Evolutionary conservation across 2,888 invertebrate species (phyloP).

Genomic region (Beris morrisii): DNA sequence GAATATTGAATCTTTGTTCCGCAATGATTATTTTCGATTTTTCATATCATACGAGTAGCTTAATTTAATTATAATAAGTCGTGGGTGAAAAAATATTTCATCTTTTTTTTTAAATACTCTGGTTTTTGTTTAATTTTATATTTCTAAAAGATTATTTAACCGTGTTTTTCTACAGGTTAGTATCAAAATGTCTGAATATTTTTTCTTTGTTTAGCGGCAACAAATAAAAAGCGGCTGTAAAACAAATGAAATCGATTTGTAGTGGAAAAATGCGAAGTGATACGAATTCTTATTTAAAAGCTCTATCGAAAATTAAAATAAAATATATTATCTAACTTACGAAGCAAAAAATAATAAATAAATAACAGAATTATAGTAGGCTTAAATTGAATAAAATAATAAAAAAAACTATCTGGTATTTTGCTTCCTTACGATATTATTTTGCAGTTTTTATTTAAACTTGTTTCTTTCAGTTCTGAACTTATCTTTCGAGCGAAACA

Average conservation of each 20-base stretch:
- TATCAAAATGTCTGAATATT: no score
- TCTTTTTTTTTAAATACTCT: background rate
- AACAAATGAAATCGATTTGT: no score
- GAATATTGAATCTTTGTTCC: background rate
- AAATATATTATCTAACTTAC: slow-evolving; percentile 20
- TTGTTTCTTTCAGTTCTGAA: slow-evolving; percentile 20
- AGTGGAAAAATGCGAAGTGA: no score
- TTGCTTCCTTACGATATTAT: no score
- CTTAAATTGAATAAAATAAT: slow-evolving; percentile 1
- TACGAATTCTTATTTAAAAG: no score
- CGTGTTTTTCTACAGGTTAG: no score
- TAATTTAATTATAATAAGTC: background rate
- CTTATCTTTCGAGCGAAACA: slow-evolving; percentile 1
- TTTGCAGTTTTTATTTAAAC: background rate
- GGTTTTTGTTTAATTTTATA: no score
- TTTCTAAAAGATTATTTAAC: no score
- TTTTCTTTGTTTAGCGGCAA: no score
- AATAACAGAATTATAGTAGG: slow-evolving; percentile 23
- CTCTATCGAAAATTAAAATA: slow-evolving; percentile 9
- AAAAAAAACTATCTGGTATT: no score
- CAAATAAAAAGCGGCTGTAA: no score
- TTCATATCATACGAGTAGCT: background rate
- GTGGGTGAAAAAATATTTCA: slow-evolving; percentile 16
- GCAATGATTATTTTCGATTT: background rate
- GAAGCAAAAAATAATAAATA: slow-evolving; percentile 22